Base-by-base conservation (phyloP, 2,888 invertebrate species). In the Ypsolopha scabrella region DNA sequence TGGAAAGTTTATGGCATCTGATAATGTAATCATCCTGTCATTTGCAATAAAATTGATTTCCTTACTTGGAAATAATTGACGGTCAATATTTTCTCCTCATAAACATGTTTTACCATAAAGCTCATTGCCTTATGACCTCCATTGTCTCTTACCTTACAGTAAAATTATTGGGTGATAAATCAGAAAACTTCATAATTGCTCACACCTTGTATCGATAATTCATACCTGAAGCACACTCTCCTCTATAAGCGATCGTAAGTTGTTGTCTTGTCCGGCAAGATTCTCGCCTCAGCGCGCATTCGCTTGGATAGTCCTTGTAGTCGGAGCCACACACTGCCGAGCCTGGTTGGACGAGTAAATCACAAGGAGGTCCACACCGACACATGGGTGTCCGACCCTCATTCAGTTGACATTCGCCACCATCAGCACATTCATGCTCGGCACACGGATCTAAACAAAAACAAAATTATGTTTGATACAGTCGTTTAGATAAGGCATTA, bases 401-500 rank as follows among this genome's bases (percentile, higher is more conserved):
- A 76, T 94, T 94, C 75, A 96, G 83, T 74, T 94, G 94, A 80
- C 96, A 96, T 54, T 94, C 88, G 69, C 95, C 93, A 36, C 93
- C 92, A 58, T 92, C 90, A 35, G 90, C 87, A 78, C 96, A 96
- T 65, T 90, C 88, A 59, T 93, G 89, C 53, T 90, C 92, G 43
- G 90, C 89, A 75, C 96, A 96, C 1, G 96, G 96, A 89, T 96
- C 96, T 96, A 87, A 3, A 24, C 24, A 24, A 24, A 24, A 24
- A 24, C 24, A 24, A 24, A 24, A 24, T 24, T 24, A 24, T 24
- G 2, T 39, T 41, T 43, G 48, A 51, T 59, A 54, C 50, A 7
- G 33, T 36, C 13, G 35, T 6, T 47, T 47, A 36, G 47, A 13
- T 24, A 34, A 10, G n/a, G n/a, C n/a, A n/a, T n/a, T n/a, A n/a